phyloP scores from a whole-genome alignment of 2,113 vertebrate genomes.

The Phaethornis superciliosus region DNA sequence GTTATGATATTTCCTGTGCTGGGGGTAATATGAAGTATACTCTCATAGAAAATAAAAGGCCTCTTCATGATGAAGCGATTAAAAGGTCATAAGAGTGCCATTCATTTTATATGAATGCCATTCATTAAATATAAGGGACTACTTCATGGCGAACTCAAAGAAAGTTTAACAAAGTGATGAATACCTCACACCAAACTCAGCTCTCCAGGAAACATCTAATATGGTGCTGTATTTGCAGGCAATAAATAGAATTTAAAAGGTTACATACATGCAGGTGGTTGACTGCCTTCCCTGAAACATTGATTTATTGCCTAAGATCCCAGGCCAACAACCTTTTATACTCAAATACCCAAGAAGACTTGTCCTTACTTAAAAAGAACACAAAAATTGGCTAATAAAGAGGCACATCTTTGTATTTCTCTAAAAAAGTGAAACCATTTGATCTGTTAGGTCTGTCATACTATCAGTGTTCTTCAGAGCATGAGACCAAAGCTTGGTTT shows the following conservation, averaged over 20 bases:
- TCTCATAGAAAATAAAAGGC: constrained; percentile 45
- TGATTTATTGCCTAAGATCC: constrained; percentile 32
- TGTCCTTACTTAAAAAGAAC: constrained; percentile 36
- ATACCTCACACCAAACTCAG: constrained; percentile 31
- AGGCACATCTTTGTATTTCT: constrained; percentile 3
- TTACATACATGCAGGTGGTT: constrained; percentile 33
- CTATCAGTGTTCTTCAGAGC: neutral
- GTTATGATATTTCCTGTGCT: neutral
- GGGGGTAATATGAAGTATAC: constrained; percentile 27
- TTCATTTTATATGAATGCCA: constrained; percentile 57
- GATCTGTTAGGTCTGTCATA: constrained; percentile 31
- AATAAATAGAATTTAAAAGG: constrained; percentile 61
- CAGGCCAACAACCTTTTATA: constrained; percentile 40
- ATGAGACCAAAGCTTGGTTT: constrained; percentile 8
- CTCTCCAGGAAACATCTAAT: constrained; percentile 38
- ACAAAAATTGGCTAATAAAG: constrained; percentile 38
- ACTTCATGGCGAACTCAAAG: constrained; percentile 44
- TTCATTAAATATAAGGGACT: constrained; percentile 51
- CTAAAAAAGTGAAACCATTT: constrained; percentile 35
- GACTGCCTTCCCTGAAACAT: constrained; percentile 50
- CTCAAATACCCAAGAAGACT: constrained; percentile 27
- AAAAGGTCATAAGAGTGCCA: constrained; percentile 62
- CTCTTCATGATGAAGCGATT: constrained; percentile 42
- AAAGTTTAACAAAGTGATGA: constrained; percentile 36
- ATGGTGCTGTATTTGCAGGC: constrained; percentile 50